Conservation (phyloP, 1,140 invertebrate genomes). For the Plectrocnemia conspersa region DNA sequence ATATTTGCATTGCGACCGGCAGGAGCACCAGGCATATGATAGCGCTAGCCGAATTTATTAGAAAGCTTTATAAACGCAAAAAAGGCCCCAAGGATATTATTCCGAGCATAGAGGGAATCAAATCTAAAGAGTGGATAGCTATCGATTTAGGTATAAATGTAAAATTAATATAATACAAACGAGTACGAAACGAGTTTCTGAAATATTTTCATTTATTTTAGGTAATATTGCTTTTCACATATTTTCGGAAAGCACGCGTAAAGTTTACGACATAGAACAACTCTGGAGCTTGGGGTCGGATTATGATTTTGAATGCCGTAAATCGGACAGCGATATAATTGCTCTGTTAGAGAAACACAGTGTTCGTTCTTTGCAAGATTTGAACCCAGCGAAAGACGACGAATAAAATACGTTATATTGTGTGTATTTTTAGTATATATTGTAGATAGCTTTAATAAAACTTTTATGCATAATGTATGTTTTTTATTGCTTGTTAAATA, state of each 20-base stretch:
- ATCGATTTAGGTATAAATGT: slow-evolving; percentile 73
- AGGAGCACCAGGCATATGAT: slow-evolving; percentile 69
- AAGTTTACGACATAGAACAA: slow-evolving; percentile 81
- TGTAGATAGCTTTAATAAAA: no score
- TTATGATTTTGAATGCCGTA: slow-evolving; percentile 68
- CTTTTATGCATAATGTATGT: no score
- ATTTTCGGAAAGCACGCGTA: slow-evolving; percentile 65
- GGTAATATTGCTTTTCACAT: slow-evolving; percentile 90
- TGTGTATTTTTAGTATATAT: no score
- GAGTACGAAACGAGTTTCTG: background rate
- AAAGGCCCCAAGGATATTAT: slow-evolving; percentile 59
- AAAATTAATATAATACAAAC: slow-evolving; percentile 8
- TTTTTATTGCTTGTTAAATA: no score
- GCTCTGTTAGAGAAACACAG: slow-evolving; percentile 62
- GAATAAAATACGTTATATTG: background rate
- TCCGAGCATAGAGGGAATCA: slow-evolving; percentile 72
- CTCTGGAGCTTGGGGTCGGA: slow-evolving; percentile 82
- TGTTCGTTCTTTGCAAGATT: slow-evolving; percentile 52
- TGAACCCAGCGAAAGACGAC: slow-evolving; percentile 50
- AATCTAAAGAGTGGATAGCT: slow-evolving; percentile 78
- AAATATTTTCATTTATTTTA: slow-evolving; percentile 42
- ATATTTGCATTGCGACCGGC: slow-evolving; percentile 73
- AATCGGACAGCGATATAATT: slow-evolving; percentile 52
- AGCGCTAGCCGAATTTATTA: slow-evolving; percentile 71
- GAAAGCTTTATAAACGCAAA: slow-evolving; percentile 75